A percentile compares a stretch with the other conserved stretches of the same genome.
Evolutionary conservation across 1,140 invertebrate species (phyloP).

Genomic region (Steinernema khuongi): DNA sequence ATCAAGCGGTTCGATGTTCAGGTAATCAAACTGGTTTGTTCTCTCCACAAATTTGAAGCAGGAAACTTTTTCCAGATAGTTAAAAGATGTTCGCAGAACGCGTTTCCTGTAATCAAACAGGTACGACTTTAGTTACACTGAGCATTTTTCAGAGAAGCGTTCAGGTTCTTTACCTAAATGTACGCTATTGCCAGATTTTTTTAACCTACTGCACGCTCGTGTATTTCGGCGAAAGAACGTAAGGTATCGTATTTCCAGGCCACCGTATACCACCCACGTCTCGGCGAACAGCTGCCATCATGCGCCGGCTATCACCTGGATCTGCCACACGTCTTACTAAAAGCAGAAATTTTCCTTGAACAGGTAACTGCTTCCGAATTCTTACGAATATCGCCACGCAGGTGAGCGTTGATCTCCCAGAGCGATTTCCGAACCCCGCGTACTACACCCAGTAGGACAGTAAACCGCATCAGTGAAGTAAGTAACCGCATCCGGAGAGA

Average conservation of each 20-base stretch:
- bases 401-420: neutral
- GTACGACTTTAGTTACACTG: too few species aligned
- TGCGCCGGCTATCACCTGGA: neutral
- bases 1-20: slow-evolving; percentile 30
- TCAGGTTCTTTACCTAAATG: too few species aligned
- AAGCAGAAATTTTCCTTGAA: neutral
- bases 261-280: neutral
- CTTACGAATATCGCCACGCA: neutral
- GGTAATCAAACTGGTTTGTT: slow-evolving; percentile 27
- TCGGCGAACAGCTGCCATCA: neutral
- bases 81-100: slow-evolving; percentile 17
- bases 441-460: neutral
- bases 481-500: neutral
- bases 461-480: neutral
- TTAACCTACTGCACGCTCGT: neutral
- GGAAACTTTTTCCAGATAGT: slow-evolving; percentile 23
- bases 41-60: slow-evolving; percentile 39
- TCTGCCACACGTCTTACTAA: neutral
- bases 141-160: too few species aligned
- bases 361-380: neutral
- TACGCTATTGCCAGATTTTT: too few species aligned
- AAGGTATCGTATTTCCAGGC: neutral
- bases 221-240: neutral
- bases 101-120: slow-evolving; percentile 24
- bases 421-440: neutral